Conservation (phyloP, 1,140 invertebrate species). For the Drosophila orosa region DNA sequence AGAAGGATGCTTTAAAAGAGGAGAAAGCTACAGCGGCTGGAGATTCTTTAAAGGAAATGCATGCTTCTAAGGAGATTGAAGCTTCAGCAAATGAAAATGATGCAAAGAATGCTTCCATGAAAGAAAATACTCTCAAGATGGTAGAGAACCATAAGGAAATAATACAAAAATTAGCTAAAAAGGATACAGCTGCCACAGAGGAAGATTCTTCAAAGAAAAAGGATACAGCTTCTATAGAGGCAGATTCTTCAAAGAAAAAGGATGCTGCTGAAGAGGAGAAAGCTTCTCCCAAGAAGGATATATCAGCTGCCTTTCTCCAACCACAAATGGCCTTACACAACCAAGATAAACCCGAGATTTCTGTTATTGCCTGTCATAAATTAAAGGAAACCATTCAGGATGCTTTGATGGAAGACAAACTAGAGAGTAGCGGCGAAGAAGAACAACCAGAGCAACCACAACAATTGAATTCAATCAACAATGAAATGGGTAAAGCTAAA, state of each 20-base stretch:
- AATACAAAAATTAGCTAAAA: too few species aligned
- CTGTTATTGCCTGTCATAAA: neutral
- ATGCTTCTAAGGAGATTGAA: neutral
- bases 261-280: neutral
- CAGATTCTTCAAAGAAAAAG: neutral
- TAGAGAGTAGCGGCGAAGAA: neutral
- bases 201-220: neutral
- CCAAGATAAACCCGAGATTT: neutral
- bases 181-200: neutral
- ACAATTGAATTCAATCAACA: too few species aligned
- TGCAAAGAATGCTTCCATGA: neutral
- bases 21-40: too few species aligned
- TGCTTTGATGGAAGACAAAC: neutral
- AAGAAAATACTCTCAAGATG: neutral
- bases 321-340: neutral
- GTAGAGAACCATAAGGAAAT: neutral
- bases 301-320: neutral
- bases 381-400: neutral
- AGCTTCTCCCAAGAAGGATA: neutral
- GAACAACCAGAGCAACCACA: neutral
- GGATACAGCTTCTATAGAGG: neutral
- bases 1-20: neutral
- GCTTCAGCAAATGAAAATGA: too few species aligned
- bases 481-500: too few species aligned
- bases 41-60: neutral